Percentiles rank a stretch among this genome's conserved stretches.
Conservation (phyloP, 2,113 vertebrate species). For the Psettodes erumei region DNA sequence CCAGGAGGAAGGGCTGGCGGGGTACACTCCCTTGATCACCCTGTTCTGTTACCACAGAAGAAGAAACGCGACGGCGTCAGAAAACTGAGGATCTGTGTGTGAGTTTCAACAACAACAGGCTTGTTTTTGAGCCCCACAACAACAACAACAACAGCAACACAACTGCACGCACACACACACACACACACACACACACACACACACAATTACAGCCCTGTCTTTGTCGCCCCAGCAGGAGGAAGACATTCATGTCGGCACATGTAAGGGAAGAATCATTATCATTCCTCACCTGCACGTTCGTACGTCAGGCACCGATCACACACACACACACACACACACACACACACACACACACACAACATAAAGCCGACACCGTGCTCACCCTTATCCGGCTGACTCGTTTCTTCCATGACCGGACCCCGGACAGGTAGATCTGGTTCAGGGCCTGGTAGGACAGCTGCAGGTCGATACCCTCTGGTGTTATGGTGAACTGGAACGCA, state of each 20-base stretch:
- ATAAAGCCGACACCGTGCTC: neutral
- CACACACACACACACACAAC: neutral
- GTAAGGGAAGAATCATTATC: neutral
- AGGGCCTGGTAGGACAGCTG: constrained; percentile 85
- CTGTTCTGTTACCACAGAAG: constrained; percentile 82
- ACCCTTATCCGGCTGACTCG: constrained; percentile 86
- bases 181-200: no score
- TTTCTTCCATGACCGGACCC: constrained; percentile 90
- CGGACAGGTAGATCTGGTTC: constrained; percentile 87
- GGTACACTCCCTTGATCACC: constrained; percentile 88
- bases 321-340: neutral
- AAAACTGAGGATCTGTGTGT: no score
- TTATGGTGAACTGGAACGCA: constrained; percentile 88
- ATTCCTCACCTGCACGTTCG: neutral
- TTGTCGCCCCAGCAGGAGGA: neutral
- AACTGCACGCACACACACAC: fast-evolving
- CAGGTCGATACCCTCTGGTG: constrained; percentile 84
- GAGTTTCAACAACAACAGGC: no score
- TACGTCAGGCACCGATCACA: neutral
- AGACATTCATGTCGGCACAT: constrained; percentile 1
- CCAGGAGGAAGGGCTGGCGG: constrained; percentile 91
- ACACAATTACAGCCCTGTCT: neutral
- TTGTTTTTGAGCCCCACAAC: neutral
- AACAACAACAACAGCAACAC: constrained; percentile 2
- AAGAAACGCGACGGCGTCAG: no score